Conservation (phyloP, 2,888 invertebrate species). For the Callinectes sapidus region DNA sequence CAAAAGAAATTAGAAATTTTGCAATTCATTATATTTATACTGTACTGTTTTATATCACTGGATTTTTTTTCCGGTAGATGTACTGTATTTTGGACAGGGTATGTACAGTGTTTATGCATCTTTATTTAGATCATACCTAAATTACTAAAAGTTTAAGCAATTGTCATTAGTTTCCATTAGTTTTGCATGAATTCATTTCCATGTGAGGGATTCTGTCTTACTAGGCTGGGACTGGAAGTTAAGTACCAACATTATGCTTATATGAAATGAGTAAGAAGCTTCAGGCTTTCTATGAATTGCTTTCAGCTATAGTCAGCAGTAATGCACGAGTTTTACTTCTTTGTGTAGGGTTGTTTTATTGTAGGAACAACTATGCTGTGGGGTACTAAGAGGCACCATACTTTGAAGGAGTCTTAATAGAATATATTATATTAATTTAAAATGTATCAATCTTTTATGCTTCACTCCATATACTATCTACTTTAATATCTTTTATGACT, state of each 20-base stretch:
- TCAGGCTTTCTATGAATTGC: background rate
- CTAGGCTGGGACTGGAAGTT: background rate
- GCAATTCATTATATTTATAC: background rate
- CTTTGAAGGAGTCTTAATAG: background rate
- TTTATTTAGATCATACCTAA: constrained; percentile 15
- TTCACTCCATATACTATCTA: background rate
- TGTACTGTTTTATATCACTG: background rate
- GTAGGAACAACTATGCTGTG: background rate
- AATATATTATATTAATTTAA: background rate
- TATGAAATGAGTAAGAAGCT: background rate
- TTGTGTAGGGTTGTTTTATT: background rate
- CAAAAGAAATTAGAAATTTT: background rate
- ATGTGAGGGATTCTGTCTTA: background rate
- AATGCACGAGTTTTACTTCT: background rate
- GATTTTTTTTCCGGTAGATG: constrained; percentile 22
- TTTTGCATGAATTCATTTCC: constrained; percentile 18
- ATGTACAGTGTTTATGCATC: constrained; percentile 12
- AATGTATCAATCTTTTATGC: background rate
- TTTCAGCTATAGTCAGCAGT: constrained; percentile 7
- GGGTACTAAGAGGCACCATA: background rate
- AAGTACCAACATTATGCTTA: background rate
- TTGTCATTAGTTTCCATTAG: background rate
- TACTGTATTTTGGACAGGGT: constrained; percentile 42
- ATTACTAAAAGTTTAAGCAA: background rate
- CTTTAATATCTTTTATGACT: constrained; percentile 4